Evolutionary conservation across 2,113 vertebrate genomes (phyloP).

Genomic region (Fukomys damarensis): DNA sequence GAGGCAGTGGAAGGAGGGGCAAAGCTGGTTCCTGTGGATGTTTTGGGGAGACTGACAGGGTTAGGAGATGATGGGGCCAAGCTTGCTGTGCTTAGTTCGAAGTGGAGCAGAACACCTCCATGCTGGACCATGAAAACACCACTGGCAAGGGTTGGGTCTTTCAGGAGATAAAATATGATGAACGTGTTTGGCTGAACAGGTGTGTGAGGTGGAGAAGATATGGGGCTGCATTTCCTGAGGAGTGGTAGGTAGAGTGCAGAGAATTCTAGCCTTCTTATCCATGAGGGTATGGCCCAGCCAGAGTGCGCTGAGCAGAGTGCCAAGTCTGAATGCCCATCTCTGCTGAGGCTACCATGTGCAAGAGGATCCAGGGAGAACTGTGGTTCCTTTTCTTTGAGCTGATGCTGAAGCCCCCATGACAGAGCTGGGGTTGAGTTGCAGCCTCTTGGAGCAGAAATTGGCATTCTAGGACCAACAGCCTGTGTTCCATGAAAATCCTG

Average conservation of each 20-base stretch:
- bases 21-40: background rate
- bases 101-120: background rate
- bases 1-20: background rate
- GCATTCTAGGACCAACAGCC: no score
- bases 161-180: background rate
- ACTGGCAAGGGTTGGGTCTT: background rate
- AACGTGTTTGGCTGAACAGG: background rate
- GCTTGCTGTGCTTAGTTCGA: background rate
- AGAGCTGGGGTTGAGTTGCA: background rate
- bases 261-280: background rate
- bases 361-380: background rate
- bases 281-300: background rate
- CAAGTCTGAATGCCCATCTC: background rate
- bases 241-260: background rate
- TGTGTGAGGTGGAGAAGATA: background rate
- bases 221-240: background rate
- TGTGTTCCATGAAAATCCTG: background rate
- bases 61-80: background rate
- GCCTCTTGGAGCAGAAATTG: background rate
- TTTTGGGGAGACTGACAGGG: rapidly evolving
- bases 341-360: background rate
- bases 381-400: background rate
- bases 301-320: background rate
- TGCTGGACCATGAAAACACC: background rate
- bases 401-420: background rate